Base-by-base conservation (phyloP, 2,797 vertebrate genomes). In the Gymnothorax reevesii region DNA sequence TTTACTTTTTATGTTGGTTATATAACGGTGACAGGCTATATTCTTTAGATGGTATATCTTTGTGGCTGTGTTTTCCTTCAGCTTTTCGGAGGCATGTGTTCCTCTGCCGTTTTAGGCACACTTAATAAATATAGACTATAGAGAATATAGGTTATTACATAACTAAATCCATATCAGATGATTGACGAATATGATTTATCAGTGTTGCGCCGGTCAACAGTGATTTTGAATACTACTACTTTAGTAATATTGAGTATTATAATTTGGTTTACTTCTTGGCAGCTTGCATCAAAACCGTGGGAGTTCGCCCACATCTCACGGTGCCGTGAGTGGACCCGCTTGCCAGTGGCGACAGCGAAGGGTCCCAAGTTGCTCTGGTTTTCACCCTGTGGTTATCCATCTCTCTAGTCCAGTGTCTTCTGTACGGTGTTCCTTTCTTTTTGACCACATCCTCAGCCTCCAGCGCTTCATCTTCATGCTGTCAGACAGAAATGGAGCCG, bases 321-420 rank as follows among this genome's bases (percentile, higher is more conserved):
- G 77, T 80, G 7, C 77, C 54, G 77, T 10, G 49, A 54, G 49
- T 55, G 49, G 52, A 54, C 52, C 49, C 77, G 10, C 52, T 55
- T 22, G n/a, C 27, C 75, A 79, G 9, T 49, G 22, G 25, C 9
- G 75, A 49, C 22, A 80, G 20, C 49, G 55, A n/a, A n/a, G 7
- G 22, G 42, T 79, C 42, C 75, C 27, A 52, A 83, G 82, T 62
- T 83, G 57, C 57, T 83, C 25, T 83, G 60, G 82, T 57, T 15
- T 83, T 62, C 57, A 83, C 22, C 49, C 17, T 22, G n/a, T 33
- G n/a, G 22, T 57, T 83, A 83, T 42, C 82, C 82, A 15, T 57
- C 82, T 57, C 82, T 83, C 12, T 55, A 20, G 82, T 60, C 82
- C 59, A 62, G 57, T 83, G 82, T 25, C 57, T 42, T 7, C 20